Conservation (phyloP, 1,140 invertebrate genomes). For the Aphaenogaster floridana region DNA sequence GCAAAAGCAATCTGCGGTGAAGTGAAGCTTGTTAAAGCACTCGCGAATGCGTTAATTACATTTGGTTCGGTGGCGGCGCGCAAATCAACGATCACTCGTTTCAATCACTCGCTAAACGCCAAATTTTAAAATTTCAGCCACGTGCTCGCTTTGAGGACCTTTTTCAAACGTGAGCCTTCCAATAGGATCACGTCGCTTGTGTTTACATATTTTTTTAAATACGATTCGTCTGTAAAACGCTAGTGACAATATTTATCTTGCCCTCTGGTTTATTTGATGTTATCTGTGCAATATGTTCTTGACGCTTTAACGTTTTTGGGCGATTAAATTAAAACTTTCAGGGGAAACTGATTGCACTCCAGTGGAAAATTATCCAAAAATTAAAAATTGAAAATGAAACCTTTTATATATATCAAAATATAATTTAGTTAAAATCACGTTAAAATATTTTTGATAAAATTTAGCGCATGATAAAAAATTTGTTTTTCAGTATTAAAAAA, state of each 20-base stretch:
- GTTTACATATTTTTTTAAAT: background rate
- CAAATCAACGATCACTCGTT: constrained; percentile 46
- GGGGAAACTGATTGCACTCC: background rate
- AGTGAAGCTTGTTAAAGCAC: constrained; percentile 39
- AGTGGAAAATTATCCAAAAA: background rate
- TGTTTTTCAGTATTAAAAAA: background rate
- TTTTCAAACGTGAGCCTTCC: background rate
- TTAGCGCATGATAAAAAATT: background rate
- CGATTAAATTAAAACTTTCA: background rate
- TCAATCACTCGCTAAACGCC: constrained; percentile 33
- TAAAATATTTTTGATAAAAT: background rate
- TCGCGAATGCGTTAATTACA: constrained; percentile 31
- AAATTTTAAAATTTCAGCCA: constrained; percentile 14
- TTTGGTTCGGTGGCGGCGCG: background rate
- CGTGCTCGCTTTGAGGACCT: background rate
- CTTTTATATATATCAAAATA: background rate
- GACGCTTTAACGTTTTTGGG: background rate
- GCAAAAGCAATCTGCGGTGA: constrained; percentile 31
- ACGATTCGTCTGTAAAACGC: background rate
- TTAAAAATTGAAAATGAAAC: background rate
- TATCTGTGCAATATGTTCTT: background rate
- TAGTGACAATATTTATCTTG: constrained; percentile 33
- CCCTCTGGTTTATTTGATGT: background rate
- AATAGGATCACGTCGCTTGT: background rate
- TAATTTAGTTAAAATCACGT: background rate